Conservation (phyloP, 2,797 vertebrate genomes). For the Rhabdophis nuchalis region DNA sequence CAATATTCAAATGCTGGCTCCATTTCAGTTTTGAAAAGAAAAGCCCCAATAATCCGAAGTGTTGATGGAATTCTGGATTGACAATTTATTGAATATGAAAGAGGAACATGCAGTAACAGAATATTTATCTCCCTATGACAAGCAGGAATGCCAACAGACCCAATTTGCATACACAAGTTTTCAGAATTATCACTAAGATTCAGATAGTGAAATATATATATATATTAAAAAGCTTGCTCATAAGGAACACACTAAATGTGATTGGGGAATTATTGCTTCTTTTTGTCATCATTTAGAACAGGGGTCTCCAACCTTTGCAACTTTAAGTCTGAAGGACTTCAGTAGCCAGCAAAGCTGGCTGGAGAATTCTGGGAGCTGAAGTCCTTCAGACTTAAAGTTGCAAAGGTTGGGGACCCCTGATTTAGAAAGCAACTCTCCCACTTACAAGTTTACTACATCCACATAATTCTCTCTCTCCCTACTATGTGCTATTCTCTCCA, state of each 20-base stretch:
- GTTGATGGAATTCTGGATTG: constrained; percentile 12
- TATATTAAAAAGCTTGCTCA: neutral
- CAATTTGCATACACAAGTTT: neutral
- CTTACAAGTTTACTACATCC: neutral
- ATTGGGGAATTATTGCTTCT: neutral
- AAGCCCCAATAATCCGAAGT: neutral
- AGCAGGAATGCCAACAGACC: neutral
- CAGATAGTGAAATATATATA: neutral
- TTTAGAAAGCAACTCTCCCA: neutral
- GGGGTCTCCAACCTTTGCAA: too few relatives aligned
- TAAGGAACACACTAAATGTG: neutral
- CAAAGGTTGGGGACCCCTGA: too few relatives aligned
- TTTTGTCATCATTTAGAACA: neutral
- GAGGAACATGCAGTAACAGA: neutral
- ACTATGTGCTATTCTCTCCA: neutral
- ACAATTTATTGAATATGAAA: neutral
- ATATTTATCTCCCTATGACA: constrained; percentile 11
- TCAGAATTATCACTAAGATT: neutral
- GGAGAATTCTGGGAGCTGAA: too few relatives aligned
- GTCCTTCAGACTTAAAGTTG: too few relatives aligned
- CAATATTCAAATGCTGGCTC: neutral
- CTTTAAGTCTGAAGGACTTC: too few relatives aligned
- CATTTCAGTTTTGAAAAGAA: constrained; percentile 18
- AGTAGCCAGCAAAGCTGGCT: too few relatives aligned
- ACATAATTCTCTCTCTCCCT: rapidly evolving